These are phyloP conservation scores for Schizothorax lantsangensis DNA, from an alignment of 2,797 vertebrate genomes.

Conservation along the genomic window DNA sequence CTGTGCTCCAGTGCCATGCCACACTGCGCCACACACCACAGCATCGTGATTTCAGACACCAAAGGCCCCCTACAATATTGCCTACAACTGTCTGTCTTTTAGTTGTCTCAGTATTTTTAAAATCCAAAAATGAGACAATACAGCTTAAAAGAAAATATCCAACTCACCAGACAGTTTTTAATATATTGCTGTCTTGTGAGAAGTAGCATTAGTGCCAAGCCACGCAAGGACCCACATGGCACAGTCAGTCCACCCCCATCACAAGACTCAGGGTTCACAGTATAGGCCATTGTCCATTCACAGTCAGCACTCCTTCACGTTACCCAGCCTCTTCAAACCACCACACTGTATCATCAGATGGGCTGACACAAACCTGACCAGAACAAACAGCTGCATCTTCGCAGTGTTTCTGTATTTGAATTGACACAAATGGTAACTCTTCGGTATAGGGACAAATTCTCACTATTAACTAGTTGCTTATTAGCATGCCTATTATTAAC, in stretches of 20 bases:
- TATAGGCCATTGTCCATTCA: conserved; percentile 60
- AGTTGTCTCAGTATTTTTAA: not conserved
- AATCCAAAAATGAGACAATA: conserved; percentile 5
- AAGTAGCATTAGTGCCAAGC: conserved; percentile 44
- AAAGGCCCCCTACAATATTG: conserved; percentile 16
- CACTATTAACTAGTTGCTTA: not conserved
- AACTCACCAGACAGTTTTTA: not conserved
- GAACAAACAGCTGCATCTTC: conserved; percentile 20
- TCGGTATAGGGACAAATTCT: not conserved
- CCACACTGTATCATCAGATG: conserved; percentile 37
- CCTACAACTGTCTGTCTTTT: not conserved
- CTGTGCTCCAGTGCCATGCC: conserved; percentile 59
- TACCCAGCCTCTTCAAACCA: conserved; percentile 33
- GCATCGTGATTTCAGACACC: conserved; percentile 13
- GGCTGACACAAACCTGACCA: conserved; percentile 28
- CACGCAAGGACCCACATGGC: conserved; percentile 56
- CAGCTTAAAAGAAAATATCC: not conserved
- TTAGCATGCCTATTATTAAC: not conserved
- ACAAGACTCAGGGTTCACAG: conserved; percentile 59
- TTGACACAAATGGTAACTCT: not conserved
- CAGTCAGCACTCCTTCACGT: conserved; percentile 36
- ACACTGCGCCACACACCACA: conserved; percentile 43
- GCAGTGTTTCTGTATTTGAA: not conserved
- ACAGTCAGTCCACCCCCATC: conserved; percentile 51
- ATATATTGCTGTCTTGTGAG: conserved; percentile 48